These are phyloP conservation scores for Enteromius afrohamiltoni DNA, from an alignment of 2,797 vertebrate genomes.

Conservation along the genomic window DNA sequence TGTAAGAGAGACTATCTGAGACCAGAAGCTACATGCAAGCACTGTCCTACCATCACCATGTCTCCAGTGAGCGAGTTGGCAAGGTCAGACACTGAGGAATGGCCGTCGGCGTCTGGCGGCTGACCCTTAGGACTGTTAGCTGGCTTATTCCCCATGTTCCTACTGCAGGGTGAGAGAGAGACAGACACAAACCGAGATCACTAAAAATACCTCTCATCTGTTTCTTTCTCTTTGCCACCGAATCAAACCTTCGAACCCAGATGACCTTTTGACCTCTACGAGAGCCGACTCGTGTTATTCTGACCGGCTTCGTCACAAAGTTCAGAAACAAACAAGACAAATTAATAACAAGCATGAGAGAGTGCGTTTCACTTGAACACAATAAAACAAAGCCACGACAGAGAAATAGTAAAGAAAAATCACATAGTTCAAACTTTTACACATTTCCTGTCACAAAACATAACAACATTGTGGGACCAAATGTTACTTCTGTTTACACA, in stretches of 20 bases:
- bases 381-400: constrained; percentile 23
- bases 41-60: constrained; percentile 94
- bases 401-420: constrained; percentile 3
- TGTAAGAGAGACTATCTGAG: background rate
- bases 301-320: constrained; percentile 1
- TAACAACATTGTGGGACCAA: constrained; percentile 13
- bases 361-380: background rate
- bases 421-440: background rate
- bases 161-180: constrained; percentile 65
- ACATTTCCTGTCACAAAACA: constrained; percentile 32
- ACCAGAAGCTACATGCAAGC: background rate
- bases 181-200: constrained; percentile 42
- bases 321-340: constrained; percentile 18
- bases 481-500: constrained; percentile 6
- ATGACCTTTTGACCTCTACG: constrained; percentile 3
- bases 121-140: constrained; percentile 89
- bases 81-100: constrained; percentile 93
- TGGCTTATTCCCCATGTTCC: constrained; percentile 87
- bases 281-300: background rate
- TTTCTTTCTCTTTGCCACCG: background rate
- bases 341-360: constrained; percentile 22
- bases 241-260: constrained; percentile 34
- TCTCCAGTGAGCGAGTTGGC: constrained; percentile 98
- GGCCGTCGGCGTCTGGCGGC: constrained; percentile 87
- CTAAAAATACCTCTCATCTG: background rate